Conservation (phyloP, 64 coral and sea anemone genomes). For the Dendronephthya gigantea region DNA sequence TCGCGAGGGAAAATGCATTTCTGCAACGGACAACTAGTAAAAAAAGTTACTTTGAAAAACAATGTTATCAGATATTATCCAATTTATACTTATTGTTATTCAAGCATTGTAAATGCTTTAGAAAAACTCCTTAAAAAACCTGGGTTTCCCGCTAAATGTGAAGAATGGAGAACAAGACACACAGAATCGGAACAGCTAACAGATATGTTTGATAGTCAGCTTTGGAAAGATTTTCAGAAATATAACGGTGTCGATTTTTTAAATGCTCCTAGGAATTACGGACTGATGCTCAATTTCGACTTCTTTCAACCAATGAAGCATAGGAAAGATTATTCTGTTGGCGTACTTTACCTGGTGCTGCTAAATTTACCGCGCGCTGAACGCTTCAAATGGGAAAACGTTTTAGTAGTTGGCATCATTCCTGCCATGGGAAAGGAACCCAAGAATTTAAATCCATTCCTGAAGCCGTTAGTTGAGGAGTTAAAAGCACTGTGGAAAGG, state of each 20-base stretch:
- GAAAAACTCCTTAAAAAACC: background rate
- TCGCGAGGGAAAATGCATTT: background rate
- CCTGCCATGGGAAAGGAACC: background rate
- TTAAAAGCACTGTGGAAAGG: slow-evolving; percentile 4
- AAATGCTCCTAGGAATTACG: slow-evolving; percentile 1
- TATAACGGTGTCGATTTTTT: background rate
- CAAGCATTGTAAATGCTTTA: background rate
- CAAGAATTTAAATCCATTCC: background rate
- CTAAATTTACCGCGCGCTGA: background rate
- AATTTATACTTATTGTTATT: background rate
- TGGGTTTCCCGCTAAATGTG: background rate
- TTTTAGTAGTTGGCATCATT: background rate
- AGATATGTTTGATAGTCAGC: background rate
- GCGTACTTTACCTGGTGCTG: background rate
- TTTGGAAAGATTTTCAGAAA: slow-evolving; percentile 2
- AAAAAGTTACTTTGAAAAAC: background rate
- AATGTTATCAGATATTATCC: slow-evolving; percentile 2
- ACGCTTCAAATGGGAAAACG: slow-evolving; percentile 4
- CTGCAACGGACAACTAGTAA: background rate
- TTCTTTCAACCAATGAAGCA: background rate
- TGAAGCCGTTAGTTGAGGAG: background rate
- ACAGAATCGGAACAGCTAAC: background rate
- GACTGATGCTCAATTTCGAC: slow-evolving; percentile 1
- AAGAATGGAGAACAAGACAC: background rate
- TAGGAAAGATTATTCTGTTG: background rate